A percentile compares a stretch with the other conserved stretches of the same genome.
Evolutionary conservation across 2,888 invertebrate species (phyloP).

Genomic region (Drosophila pullipes): DNA sequence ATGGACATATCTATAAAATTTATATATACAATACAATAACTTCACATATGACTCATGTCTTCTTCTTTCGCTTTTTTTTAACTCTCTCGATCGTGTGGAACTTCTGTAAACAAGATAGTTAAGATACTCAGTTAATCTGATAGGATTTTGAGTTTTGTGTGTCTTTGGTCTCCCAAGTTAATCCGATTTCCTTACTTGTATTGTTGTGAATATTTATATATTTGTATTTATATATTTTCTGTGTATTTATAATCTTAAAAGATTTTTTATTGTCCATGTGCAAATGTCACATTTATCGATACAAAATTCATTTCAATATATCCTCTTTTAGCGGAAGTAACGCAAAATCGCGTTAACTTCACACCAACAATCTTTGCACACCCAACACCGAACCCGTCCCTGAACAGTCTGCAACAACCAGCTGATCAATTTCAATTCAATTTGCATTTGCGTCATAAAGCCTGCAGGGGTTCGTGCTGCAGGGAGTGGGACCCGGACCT

Average conservation of each 20-base stretch:
- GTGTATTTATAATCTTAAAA: no score
- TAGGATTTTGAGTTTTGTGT: no score
- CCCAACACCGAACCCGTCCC: neutral
- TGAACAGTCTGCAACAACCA: neutral
- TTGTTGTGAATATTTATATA: neutral
- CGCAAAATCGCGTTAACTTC: slow-evolving; percentile 27
- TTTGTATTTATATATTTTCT: neutral
- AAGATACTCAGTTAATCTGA: neutral
- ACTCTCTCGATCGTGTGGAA: no score
- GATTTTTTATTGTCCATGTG: neutral
- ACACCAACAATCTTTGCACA: neutral
- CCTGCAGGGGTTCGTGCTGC: neutral
- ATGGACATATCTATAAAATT: no score
- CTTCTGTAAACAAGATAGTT: neutral
- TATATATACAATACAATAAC: no score
- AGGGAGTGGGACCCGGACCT: neutral
- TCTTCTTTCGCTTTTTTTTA: no score
- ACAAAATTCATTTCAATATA: neutral
- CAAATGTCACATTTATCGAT: neutral
- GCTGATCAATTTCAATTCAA: slow-evolving; percentile 32
- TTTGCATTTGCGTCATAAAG: slow-evolving; percentile 37
- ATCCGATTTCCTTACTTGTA: neutral
- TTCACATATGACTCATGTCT: no score
- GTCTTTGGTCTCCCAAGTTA: no score
- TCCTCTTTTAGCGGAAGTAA: slow-evolving; percentile 15